These are phyloP conservation scores for Mythimna loreyi DNA, from an alignment of 2,888 invertebrate genomes.

Conservation along the genomic window DNA sequence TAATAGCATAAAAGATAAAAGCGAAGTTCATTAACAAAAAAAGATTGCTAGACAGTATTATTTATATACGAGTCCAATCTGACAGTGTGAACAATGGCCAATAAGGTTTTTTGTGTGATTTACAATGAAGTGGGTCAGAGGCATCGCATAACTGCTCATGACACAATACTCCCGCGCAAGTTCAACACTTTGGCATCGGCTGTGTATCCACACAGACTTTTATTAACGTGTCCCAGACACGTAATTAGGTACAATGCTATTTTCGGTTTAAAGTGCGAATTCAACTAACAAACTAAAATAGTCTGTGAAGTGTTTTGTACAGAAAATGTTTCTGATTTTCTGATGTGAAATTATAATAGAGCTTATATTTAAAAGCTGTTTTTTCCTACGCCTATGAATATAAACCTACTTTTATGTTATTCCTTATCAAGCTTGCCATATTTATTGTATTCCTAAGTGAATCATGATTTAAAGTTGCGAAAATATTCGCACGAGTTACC, in stretches of 20 bases:
- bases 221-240: constrained; percentile 43
- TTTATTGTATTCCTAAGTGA: neutral
- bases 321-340: neutral
- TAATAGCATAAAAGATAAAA: constrained; percentile 42
- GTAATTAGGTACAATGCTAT: constrained; percentile 52
- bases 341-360: neutral
- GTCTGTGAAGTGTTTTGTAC: neutral
- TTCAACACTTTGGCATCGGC: constrained; percentile 77
- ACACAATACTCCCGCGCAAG: constrained; percentile 80
- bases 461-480: neutral
- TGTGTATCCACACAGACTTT: constrained; percentile 60
- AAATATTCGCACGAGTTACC: too few species aligned
- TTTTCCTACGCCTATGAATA: neutral
- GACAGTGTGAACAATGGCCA: constrained; percentile 73
- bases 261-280: constrained; percentile 5
- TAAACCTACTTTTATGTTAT: neutral
- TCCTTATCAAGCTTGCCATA: neutral
- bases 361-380: neutral
- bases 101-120: constrained; percentile 77
- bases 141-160: constrained; percentile 85
- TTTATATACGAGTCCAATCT: constrained; percentile 38
- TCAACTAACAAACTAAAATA: constrained; percentile 1
- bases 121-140: constrained; percentile 81
- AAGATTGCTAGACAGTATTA: constrained; percentile 35
- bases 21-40: constrained; percentile 31